Evolutionary conservation across 2,888 invertebrate species (phyloP).

Genomic region (Drosophila siamana): DNA sequence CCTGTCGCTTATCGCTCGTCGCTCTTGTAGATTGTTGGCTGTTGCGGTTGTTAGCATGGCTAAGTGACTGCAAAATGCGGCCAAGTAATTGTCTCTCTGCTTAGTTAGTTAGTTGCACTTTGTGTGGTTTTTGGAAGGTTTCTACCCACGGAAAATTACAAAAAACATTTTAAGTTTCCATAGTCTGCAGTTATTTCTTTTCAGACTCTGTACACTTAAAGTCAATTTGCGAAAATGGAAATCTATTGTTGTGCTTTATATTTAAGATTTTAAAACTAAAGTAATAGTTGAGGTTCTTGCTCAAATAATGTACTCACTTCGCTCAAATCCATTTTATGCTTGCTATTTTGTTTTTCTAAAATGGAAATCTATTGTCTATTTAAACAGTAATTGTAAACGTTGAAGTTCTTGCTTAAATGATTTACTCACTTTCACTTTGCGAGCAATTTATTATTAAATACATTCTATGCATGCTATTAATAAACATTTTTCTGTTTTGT

Average conservation of each 20-base stretch:
- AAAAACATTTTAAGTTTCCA: neutral
- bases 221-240: neutral
- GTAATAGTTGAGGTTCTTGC: neutral
- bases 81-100: slow-evolving; percentile 35
- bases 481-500: neutral
- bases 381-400: no score
- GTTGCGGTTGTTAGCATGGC: slow-evolving; percentile 40
- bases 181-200: neutral
- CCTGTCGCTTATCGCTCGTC: slow-evolving; percentile 7
- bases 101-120: slow-evolving; percentile 10
- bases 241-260: neutral
- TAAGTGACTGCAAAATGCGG: slow-evolving; percentile 51
- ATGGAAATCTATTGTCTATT: no score
- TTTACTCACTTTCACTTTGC: no score
- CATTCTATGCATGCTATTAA: no score
- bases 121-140: slow-evolving; percentile 7
- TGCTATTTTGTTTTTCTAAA: no score
- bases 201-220: neutral
- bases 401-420: no score
- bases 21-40: neutral
- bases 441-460: no score
- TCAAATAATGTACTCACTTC: no score
- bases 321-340: no score
- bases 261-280: neutral
- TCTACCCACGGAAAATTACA: slow-evolving; percentile 4